Conservation (phyloP, 1,140 invertebrate species). For the Acyrthosiphon pisum region DNA sequence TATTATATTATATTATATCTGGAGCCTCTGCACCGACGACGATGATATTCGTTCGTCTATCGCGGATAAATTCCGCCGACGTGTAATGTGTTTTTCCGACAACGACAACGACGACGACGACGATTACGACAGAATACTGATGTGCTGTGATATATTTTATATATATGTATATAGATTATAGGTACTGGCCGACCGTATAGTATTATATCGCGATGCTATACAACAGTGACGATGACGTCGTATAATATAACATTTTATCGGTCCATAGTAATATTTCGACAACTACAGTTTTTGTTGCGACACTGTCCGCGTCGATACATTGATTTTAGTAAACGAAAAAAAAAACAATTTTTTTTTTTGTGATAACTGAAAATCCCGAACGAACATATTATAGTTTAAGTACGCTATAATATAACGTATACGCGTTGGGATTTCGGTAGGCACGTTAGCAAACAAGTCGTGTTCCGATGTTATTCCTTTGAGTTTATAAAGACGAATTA, state of each 20-base stretch:
- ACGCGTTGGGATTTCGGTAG: neutral
- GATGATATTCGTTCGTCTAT: neutral
- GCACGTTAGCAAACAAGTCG: neutral
- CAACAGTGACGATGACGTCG: neutral
- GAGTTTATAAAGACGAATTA: neutral
- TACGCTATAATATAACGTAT: neutral
- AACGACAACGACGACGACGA: neutral
- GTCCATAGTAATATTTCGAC: neutral
- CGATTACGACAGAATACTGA: conserved; percentile 1
- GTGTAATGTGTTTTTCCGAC: neutral
- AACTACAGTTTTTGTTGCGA: neutral
- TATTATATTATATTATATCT: neutral
- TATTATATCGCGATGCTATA: neutral
- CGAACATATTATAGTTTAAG: neutral
- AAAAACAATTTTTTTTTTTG: neutral
- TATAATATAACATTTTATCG: neutral
- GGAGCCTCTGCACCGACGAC: neutral
- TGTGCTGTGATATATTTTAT: neutral
- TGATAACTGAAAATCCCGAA: neutral
- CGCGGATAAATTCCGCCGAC: neutral
- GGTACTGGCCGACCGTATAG: neutral
- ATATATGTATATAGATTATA: neutral
- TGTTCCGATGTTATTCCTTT: neutral
- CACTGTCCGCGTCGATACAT: neutral
- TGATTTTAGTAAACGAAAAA: neutral